Conservation (phyloP, 1,140 invertebrate genomes). For the Globodera rostochiensis region DNA sequence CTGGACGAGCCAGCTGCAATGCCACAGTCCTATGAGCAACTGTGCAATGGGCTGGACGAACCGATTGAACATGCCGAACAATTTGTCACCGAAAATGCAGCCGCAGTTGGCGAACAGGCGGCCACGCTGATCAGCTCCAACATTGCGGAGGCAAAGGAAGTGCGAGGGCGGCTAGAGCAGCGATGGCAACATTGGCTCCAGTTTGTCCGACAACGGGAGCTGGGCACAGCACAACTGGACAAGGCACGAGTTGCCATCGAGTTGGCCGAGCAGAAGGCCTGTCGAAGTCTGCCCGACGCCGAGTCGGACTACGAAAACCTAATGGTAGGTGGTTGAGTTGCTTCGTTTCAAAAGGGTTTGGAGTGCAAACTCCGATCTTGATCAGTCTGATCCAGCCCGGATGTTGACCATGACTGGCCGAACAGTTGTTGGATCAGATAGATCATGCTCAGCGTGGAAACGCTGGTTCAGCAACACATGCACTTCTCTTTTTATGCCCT, state of each 20-base stretch:
- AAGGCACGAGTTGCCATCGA: slow-evolving; percentile 45
- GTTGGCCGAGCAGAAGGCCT: slow-evolving; percentile 35
- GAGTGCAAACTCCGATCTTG: not conserved
- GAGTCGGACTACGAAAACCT: slow-evolving; percentile 43
- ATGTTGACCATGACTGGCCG: not conserved
- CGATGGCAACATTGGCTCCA: slow-evolving; percentile 41
- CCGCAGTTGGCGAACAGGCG: not conserved
- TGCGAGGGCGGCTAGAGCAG: slow-evolving; percentile 38
- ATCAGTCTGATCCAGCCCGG: no score
- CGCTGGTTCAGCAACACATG: no score
- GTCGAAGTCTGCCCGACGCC: slow-evolving; percentile 39
- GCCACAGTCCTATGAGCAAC: slow-evolving; percentile 39
- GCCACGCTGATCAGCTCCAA: slow-evolving; percentile 24
- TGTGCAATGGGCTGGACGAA: slow-evolving; percentile 31
- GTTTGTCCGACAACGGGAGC: slow-evolving; percentile 46
- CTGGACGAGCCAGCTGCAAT: slow-evolving; percentile 49
- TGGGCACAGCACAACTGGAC: slow-evolving; percentile 40
- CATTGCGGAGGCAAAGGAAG: slow-evolving; percentile 28
- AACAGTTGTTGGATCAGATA: not conserved
- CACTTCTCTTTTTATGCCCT: no score
- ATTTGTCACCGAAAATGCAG: not conserved
- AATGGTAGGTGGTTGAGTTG: not conserved
- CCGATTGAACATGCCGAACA: slow-evolving; percentile 21
- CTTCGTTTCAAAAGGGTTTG: not conserved
- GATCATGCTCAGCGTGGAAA: not conserved